Evolutionary conservation across 2,888 invertebrate genomes (phyloP).

Genomic region (Liodrosophila aerea): DNA sequence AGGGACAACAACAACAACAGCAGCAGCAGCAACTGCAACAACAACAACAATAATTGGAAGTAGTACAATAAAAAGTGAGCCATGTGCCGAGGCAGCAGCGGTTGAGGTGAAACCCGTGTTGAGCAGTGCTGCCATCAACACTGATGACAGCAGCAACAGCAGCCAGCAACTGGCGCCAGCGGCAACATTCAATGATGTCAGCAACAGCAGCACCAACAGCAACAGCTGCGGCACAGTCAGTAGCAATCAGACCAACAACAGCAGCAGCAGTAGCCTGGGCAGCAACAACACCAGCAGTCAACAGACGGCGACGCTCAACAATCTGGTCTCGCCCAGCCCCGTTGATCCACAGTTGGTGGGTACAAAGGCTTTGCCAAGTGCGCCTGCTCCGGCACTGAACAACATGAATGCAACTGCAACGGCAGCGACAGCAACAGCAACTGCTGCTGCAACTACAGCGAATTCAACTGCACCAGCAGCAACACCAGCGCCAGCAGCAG

Average conservation of each 20-base stretch:
- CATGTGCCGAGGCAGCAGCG: slow-evolving; percentile 5
- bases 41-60: not conserved
- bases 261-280: slow-evolving; percentile 69
- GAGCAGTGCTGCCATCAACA: slow-evolving; percentile 36
- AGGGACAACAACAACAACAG: slow-evolving; percentile 6
- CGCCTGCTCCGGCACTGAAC: slow-evolving; percentile 33
- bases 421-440: slow-evolving; percentile 33
- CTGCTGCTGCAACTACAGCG: too few relatives aligned
- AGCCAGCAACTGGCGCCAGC: slow-evolving; percentile 74
- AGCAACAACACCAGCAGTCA: slow-evolving; percentile 70
- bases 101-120: slow-evolving; percentile 22
- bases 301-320: slow-evolving; percentile 39
- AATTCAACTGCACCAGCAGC: slow-evolving; percentile 56
- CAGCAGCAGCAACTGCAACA: slow-evolving; percentile 42
- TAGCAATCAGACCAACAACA: slow-evolving; percentile 77
- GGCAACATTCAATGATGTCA: slow-evolving; percentile 78
- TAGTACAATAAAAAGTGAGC: slow-evolving; percentile 16
- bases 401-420: slow-evolving; percentile 37
- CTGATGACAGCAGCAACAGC: slow-evolving; percentile 79
- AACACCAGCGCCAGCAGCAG: slow-evolving; percentile 61
- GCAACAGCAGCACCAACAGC: slow-evolving; percentile 81
- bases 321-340: slow-evolving; percentile 24
- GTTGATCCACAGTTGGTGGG: slow-evolving; percentile 61
- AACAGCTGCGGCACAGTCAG: slow-evolving; percentile 80
- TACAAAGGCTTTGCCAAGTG: slow-evolving; percentile 18